A percentile compares a stretch with the other conserved stretches of the same genome.
These are phyloP conservation scores for Zenarchopterus dispar DNA, from an alignment of 2,797 vertebrate genomes.

Conservation along the genomic window DNA sequence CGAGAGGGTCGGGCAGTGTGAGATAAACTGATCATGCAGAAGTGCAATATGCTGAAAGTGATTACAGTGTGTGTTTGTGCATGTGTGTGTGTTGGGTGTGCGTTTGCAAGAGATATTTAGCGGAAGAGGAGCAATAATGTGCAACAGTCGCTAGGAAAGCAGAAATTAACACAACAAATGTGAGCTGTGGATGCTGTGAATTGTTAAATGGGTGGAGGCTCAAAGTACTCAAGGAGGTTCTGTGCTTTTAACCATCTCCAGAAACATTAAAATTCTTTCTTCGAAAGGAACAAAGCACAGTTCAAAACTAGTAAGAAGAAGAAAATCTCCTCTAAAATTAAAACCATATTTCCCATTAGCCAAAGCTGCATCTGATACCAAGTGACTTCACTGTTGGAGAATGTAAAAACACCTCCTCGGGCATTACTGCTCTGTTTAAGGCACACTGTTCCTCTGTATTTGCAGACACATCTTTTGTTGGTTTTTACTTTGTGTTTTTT, in stretches of 20 bases:
- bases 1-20: slow-evolving; percentile 52
- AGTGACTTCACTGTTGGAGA: slow-evolving; percentile 44
- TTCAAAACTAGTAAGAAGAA: slow-evolving; percentile 31
- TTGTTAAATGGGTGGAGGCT: background rate
- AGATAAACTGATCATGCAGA: slow-evolving; percentile 71
- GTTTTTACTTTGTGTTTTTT: slow-evolving; percentile 16
- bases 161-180: slow-evolving; percentile 36
- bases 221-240: background rate
- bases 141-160: slow-evolving; percentile 35
- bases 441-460: slow-evolving; percentile 22
- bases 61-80: slow-evolving; percentile 37
- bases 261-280: no score
- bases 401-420: slow-evolving; percentile 37
- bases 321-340: slow-evolving; percentile 24
- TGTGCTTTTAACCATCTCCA: background rate
- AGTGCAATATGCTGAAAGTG: slow-evolving; percentile 62
- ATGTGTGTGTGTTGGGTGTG: slow-evolving; percentile 36
- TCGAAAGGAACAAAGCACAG: slow-evolving; percentile 1
- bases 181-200: slow-evolving; percentile 8
- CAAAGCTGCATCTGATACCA: slow-evolving; percentile 37
- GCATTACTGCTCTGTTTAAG: slow-evolving; percentile 16
- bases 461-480: slow-evolving; percentile 21
- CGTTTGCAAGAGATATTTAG: slow-evolving; percentile 27
- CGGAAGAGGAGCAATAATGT: slow-evolving; percentile 29
- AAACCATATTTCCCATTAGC: slow-evolving; percentile 48